Evolutionary conservation across 2,888 invertebrate genomes (phyloP), one percentile per base, ranked within the genome.

Genomic region (Vanessa cardui): DNA sequence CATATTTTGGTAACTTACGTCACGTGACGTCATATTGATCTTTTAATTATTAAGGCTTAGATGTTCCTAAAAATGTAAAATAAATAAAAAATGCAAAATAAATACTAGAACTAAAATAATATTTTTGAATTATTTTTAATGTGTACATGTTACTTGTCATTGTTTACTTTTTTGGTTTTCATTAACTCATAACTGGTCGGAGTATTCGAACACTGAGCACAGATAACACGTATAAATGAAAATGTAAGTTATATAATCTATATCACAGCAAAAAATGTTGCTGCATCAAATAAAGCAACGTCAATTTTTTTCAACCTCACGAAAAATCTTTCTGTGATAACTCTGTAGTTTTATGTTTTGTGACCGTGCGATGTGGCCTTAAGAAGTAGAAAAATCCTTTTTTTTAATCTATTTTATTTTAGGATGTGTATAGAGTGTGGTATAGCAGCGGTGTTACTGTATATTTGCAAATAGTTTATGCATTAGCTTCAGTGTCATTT

Each of bases 361-460:
- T 75, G 74, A 73, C 81, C 81, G 80, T 88, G 83, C 80, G 81
- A 90, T 89, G 90, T 88, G 88, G 89, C 85, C 84, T 79, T 87
- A 83, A 58, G 58, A 80, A 82, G 80, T 78, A 77, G 75, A 78
- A 12, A 79, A 81, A 81, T 76, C 73, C 76, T 80, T 78, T 80
- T 75, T 26, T 72, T 68, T 74, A 78, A 78, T 74, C 73, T 72
- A 81, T 81, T 79, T 59, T 81, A 78, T 79, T 83, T 86, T 90
- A 92, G 84, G 83, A 92, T 92, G 92, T 86, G 87, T 86, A 88
- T 87, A 80, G 86, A 82, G 87, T 86, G 83, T 78, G 76, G 78
- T 84, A 76, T 82, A 79, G 74, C 77, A 79, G 74, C 77, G 81
- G 85, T 84, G 82, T 77, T 83, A 80, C 84, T 81, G 76, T 88